Conservation (phyloP, 1,140 invertebrate genomes). For the Globodera rostochiensis region DNA sequence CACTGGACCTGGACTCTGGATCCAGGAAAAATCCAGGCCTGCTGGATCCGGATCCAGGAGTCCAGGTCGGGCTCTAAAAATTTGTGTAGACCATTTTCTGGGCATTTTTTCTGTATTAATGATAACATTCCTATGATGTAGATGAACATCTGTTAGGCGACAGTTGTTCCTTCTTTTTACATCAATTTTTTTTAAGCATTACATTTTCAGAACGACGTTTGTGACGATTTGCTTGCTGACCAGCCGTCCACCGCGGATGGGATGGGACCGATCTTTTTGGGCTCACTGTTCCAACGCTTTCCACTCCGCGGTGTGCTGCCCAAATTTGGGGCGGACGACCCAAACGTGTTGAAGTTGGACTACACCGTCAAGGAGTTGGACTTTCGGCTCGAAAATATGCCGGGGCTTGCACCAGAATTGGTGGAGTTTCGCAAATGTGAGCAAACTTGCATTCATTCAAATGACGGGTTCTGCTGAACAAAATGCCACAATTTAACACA, state of each 20-base stretch:
- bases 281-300: not conserved
- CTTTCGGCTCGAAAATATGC: not conserved
- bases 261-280: not conserved
- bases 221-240: not conserved
- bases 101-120: not conserved
- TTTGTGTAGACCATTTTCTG: not conserved
- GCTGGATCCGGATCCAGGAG: too few relatives aligned
- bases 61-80: not conserved
- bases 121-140: too few relatives aligned
- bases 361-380: not conserved
- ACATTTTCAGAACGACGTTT: constrained; percentile 4
- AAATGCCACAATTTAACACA: too few relatives aligned
- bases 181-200: not conserved
- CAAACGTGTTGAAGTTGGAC: not conserved
- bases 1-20: too few relatives aligned
- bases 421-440: not conserved
- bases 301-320: not conserved
- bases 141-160: too few relatives aligned
- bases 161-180: not conserved
- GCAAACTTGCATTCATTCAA: not conserved
- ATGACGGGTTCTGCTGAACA: not conserved
- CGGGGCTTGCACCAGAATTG: not conserved
- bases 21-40: too few relatives aligned
- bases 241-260: not conserved
- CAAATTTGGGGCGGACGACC: not conserved